phyloP scores from a whole-genome alignment of 2,113 vertebrate genomes.

The Notiomystis cincta region DNA sequence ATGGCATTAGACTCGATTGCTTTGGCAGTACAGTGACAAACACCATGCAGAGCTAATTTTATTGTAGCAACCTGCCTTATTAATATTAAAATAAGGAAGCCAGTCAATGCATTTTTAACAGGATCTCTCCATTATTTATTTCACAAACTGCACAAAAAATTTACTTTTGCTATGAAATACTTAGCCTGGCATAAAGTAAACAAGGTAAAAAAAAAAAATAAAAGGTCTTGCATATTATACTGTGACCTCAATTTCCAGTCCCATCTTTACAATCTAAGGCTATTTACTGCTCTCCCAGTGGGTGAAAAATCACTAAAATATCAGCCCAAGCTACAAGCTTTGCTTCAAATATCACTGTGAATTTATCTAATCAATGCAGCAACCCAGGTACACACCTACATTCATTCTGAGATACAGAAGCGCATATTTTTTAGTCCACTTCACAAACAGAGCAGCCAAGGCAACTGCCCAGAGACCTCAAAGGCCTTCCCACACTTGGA shows the following conservation, averaged over 20 bases:
- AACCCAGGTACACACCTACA: neutral
- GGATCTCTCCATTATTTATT: constrained; percentile 49
- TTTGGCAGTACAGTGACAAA: constrained; percentile 49
- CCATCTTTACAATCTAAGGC: constrained; percentile 16
- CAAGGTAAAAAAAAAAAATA: neutral
- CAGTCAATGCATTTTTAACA: constrained; percentile 56
- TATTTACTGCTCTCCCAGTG: neutral
- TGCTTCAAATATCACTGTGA: neutral
- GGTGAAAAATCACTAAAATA: constrained; percentile 12
- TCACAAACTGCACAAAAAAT: constrained; percentile 28
- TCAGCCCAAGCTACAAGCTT: neutral
- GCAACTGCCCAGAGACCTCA: neutral
- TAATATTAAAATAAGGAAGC: constrained; percentile 60
- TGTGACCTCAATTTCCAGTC: constrained; percentile 44
- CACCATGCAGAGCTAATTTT: constrained; percentile 50
- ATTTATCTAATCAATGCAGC: neutral
- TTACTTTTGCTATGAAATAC: constrained; percentile 35
- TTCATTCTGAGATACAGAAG: neutral
- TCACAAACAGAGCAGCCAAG: neutral
- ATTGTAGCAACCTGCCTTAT: constrained; percentile 48
- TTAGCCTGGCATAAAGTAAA: constrained; percentile 29
- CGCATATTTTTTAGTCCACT: neutral
- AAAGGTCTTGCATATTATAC: neutral
- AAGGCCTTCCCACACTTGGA: neutral
- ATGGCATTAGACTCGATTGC: neutral